Conservation (phyloP, 1,140 invertebrate genomes). For the Drosophila nigromelanica region DNA sequence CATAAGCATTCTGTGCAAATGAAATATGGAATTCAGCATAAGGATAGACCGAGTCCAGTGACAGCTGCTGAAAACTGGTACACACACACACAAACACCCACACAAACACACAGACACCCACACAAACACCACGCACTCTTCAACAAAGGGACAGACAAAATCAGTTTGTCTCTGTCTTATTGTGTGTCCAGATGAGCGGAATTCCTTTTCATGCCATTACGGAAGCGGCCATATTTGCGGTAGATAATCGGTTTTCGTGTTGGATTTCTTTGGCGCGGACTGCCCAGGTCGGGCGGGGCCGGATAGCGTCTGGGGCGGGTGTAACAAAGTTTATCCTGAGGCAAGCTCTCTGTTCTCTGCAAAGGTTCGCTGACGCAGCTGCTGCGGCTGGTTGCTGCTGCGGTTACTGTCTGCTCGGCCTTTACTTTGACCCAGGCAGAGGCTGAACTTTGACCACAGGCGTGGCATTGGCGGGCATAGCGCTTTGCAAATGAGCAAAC, state of each 20-base stretch:
- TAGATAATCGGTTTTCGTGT: constrained; percentile 70
- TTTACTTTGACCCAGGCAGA: constrained; percentile 31
- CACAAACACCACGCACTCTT: neutral
- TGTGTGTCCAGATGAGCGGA: constrained; percentile 60
- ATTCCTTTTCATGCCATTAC: constrained; percentile 65
- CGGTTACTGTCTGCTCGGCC: constrained; percentile 7
- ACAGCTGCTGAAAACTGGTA: neutral
- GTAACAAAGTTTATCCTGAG: neutral
- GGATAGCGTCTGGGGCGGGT: neutral
- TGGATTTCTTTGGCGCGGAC: constrained; percentile 8
- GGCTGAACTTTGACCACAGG: constrained; percentile 65
- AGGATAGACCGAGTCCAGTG: neutral
- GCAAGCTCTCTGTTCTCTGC: neutral
- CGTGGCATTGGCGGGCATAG: neutral
- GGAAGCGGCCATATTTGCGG: constrained; percentile 74
- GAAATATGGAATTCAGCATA: neutral
- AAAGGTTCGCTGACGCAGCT: constrained; percentile 54
- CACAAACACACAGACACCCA: neutral
- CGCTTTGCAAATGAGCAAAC: constrained; percentile 56
- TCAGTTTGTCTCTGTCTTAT: constrained; percentile 4
- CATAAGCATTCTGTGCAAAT: constrained; percentile 17
- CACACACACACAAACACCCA: constrained; percentile 11
- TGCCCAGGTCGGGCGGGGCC: neutral
- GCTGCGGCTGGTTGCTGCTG: constrained; percentile 18
- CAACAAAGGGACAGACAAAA: constrained; percentile 17